These are phyloP conservation scores for Notothenia rossii DNA, from an alignment of 2,113 vertebrate species.

Conservation along the genomic window DNA sequence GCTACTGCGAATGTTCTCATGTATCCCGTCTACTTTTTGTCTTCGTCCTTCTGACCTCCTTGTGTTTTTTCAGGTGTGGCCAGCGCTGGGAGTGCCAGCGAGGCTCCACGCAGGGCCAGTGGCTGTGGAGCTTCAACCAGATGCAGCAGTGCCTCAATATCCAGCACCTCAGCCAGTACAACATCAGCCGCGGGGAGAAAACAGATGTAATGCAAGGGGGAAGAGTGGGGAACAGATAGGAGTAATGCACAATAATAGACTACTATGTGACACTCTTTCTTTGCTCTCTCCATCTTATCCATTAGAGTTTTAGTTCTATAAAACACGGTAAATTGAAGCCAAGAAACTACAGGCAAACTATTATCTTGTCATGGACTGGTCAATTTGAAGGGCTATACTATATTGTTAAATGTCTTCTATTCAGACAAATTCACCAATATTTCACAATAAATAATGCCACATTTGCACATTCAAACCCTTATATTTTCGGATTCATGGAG, in stretches of 20 bases:
- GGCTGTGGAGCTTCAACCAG: conserved; percentile 95
- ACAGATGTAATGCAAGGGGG: conserved; percentile 83
- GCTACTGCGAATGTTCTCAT: background rate
- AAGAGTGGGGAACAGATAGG: background rate
- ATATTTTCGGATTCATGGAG: no score
- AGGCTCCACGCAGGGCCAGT: conserved; percentile 86
- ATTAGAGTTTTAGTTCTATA: background rate
- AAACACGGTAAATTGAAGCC: no score
- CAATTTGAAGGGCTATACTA: no score
- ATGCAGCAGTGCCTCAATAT: conserved; percentile 88
- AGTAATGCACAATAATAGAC: background rate
- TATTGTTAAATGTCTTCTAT: no score
- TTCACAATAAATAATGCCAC: no score
- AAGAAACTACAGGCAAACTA: no score
- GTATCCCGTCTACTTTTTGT: background rate
- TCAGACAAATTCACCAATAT: no score
- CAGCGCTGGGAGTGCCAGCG: conserved; percentile 88
- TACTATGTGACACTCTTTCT: background rate
- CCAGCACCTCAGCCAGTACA: conserved; percentile 88
- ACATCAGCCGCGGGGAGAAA: conserved; percentile 92
- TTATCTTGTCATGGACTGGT: no score
- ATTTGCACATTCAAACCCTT: no score
- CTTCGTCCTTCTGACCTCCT: background rate
- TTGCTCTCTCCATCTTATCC: background rate
- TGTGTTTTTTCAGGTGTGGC: conserved; percentile 85